Percentiles rank a stretch among this genome's conserved stretches.
phyloP scores from a whole-genome alignment of 1,140 invertebrate species.

The Bombus huntii region DNA sequence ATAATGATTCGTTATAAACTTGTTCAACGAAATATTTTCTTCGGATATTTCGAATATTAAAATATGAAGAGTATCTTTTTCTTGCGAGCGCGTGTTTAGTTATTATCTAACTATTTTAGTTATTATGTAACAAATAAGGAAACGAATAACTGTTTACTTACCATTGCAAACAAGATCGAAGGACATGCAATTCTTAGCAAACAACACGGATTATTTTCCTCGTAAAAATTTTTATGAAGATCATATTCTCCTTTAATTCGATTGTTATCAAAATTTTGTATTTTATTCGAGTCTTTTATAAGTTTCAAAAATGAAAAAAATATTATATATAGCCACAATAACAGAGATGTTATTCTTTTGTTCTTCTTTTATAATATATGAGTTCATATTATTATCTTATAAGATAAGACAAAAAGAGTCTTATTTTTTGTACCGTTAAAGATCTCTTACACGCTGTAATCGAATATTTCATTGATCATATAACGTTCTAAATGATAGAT shows the following conservation, averaged over 20 bases:
- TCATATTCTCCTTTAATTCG: not conserved
- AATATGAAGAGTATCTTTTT: no score
- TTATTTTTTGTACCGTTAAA: no score
- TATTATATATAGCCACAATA: not conserved
- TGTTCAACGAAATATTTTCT: no score
- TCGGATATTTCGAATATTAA: no score
- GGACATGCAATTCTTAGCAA: not conserved
- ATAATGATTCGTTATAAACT: no score
- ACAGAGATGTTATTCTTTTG: not conserved
- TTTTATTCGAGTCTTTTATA: not conserved
- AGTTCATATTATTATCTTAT: no score
- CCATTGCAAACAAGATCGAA: not conserved
- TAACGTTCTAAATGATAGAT: not conserved
- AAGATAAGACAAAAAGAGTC: no score
- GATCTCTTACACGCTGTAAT: fast-evolving
- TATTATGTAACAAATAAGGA: no score
- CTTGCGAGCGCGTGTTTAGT: no score
- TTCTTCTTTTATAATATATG: no score
- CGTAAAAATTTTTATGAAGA: not conserved
- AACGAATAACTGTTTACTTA: not conserved
- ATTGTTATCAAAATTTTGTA: not conserved
- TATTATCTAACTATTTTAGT: no score
- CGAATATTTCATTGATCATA: not conserved
- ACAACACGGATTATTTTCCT: not conserved
- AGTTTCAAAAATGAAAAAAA: not conserved